Conservation (phyloP, 2,888 invertebrate genomes). For the Sarcophaga subvicina region DNA sequence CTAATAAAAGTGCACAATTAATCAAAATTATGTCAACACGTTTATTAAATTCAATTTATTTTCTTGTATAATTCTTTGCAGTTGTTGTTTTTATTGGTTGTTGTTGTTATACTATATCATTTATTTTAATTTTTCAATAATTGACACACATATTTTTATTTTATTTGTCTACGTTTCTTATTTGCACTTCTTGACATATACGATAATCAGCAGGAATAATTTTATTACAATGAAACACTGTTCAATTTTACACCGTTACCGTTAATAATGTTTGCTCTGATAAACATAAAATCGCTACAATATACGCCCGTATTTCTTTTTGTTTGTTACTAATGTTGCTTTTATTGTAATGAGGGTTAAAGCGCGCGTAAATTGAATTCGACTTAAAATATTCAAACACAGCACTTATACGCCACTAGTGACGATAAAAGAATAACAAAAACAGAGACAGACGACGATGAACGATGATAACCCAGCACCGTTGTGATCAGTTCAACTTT, state of each 20-base stretch:
- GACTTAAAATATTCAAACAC: constrained; percentile 43
- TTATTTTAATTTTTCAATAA: constrained; percentile 10
- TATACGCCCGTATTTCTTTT: not conserved
- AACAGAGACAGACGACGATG: constrained; percentile 11
- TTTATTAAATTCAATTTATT: constrained; percentile 29
- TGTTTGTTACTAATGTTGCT: not conserved
- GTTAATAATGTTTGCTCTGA: not conserved
- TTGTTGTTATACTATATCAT: not conserved
- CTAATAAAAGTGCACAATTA: constrained; percentile 45
- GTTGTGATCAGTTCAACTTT: constrained; percentile 65
- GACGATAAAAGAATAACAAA: constrained; percentile 23
- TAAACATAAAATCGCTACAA: constrained; percentile 20
- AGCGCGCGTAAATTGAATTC: constrained; percentile 61
- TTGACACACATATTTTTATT: constrained; percentile 24
- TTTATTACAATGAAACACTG: too few species aligned
- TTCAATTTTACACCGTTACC: not conserved
- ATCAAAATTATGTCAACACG: constrained; percentile 55
- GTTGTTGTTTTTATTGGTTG: not conserved
- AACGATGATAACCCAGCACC: constrained; percentile 21
- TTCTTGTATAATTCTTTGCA: constrained; percentile 7
- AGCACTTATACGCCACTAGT: constrained; percentile 66
- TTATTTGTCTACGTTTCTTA: not conserved
- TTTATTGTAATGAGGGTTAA: not conserved
- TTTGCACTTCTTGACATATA: too few species aligned
- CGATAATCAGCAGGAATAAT: too few species aligned